Evolutionary conservation across 2,797 vertebrate species (phyloP).

Genomic region (Hypotaenidia philippensis): DNA sequence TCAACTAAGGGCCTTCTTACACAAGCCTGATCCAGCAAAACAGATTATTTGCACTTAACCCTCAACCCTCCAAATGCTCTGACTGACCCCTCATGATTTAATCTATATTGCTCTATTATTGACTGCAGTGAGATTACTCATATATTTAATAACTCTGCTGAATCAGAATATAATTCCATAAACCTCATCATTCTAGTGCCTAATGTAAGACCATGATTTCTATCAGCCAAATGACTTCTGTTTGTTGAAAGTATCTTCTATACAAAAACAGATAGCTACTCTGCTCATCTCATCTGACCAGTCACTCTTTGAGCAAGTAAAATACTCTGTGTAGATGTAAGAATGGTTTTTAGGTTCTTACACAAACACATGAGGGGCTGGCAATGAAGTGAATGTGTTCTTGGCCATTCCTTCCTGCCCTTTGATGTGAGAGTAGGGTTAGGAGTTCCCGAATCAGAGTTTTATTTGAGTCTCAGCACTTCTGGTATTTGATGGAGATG

Average conservation of each 20-base stretch:
- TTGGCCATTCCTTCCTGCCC: neutral
- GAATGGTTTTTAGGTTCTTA: neutral
- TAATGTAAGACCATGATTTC: neutral
- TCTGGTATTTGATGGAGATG: rapidly evolving
- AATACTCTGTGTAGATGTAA: neutral
- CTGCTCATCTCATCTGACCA: neutral
- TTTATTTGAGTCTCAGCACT: neutral
- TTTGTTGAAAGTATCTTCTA: neutral
- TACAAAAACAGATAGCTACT: neutral
- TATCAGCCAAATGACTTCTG: neutral
- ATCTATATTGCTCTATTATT: neutral
- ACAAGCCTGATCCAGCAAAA: neutral
- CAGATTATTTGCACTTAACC: neutral
- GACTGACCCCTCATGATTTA: neutral
- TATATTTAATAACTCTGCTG: conserved; percentile 14
- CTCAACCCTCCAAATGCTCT: neutral
- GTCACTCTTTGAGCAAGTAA: neutral
- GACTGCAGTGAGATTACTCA: neutral
- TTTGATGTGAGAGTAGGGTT: neutral
- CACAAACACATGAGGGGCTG: neutral
- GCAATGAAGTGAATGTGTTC: neutral
- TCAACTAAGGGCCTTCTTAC: neutral
- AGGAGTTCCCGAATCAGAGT: neutral
- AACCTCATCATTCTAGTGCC: neutral
- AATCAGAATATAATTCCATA: conserved; percentile 39